Evolutionary conservation across 1,140 invertebrate species (phyloP).

Genomic region (Brachystomella parvula): DNA sequence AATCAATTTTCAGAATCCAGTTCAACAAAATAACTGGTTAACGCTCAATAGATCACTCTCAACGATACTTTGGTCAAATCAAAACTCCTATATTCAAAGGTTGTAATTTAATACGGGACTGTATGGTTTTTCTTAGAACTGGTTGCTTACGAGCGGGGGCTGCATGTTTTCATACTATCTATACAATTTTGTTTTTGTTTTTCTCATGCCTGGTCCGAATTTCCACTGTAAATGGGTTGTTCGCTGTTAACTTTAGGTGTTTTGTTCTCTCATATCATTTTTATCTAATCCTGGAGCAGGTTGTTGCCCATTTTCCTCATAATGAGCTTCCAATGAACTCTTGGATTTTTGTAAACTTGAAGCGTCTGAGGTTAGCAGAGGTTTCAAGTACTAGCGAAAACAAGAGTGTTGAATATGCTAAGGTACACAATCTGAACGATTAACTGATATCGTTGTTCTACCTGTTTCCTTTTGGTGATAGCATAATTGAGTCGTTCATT

Average conservation of each 20-base stretch:
- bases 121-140: neutral
- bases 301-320: neutral
- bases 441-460: neutral
- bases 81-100: neutral
- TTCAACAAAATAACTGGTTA: conserved; percentile 22
- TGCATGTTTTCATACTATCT: neutral
- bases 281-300: neutral
- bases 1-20: neutral
- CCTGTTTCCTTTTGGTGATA: too few species aligned
- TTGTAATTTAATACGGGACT: neutral
- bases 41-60: conserved; percentile 12
- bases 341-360: neutral
- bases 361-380: neutral
- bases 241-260: neutral
- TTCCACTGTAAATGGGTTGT: neutral
- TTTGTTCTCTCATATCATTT: neutral
- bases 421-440: neutral
- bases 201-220: neutral
- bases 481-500: too few species aligned
- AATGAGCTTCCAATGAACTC: neutral
- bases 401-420: neutral
- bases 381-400: neutral
- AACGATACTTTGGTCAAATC: conserved; percentile 2
- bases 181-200: neutral
- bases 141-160: too few species aligned